Evolutionary conservation across 2,888 invertebrate genomes (phyloP).

Genomic region (Cheilosia soror): DNA sequence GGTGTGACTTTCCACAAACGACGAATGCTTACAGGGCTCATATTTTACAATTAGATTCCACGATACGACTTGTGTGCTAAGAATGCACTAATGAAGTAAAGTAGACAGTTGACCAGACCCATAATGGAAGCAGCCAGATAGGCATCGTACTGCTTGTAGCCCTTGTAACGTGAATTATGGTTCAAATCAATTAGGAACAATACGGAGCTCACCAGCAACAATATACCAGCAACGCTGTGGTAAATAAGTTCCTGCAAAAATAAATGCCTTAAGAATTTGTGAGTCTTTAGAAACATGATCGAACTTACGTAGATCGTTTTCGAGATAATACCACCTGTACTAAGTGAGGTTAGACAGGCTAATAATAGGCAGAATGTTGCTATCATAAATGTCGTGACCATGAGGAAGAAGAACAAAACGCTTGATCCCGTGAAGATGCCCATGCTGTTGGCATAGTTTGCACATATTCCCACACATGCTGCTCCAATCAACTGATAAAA

Average conservation of each 20-base stretch:
- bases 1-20: constrained; percentile 7
- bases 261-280: not conserved
- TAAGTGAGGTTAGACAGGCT: constrained; percentile 90
- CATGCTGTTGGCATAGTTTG: constrained; percentile 85
- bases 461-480: constrained; percentile 89
- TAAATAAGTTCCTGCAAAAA: constrained; percentile 91
- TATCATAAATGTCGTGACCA: constrained; percentile 91
- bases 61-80: constrained; percentile 91
- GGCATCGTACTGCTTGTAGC: constrained; percentile 85
- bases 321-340: constrained; percentile 92
- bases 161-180: constrained; percentile 84
- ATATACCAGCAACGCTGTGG: constrained; percentile 89
- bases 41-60: constrained; percentile 86
- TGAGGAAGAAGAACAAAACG: constrained; percentile 89
- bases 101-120: constrained; percentile 88
- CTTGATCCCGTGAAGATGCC: constrained; percentile 79
- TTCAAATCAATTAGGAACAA: constrained; percentile 88
- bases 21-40: not conserved
- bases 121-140: constrained; percentile 90
- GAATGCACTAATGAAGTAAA: constrained; percentile 91
- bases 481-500: constrained; percentile 88
- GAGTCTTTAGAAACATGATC: not conserved
- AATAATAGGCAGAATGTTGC: constrained; percentile 90
- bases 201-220: constrained; percentile 89
- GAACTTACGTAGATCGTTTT: constrained; percentile 86